Evolutionary conservation across 2,113 vertebrate genomes (phyloP), one percentile per base, ranked within the genome.

Genomic region (Crotalus helleri): DNA sequence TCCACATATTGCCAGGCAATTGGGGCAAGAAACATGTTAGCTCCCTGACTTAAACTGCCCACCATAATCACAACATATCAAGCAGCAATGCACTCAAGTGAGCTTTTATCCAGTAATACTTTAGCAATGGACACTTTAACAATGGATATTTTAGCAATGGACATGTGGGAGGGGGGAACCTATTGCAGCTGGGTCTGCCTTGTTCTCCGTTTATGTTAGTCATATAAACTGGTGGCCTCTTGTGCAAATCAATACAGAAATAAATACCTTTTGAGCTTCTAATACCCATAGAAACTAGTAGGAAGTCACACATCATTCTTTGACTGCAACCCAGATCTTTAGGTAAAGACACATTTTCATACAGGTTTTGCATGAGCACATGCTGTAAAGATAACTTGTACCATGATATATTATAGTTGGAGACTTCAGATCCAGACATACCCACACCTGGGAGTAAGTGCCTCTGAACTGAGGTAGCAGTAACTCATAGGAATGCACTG

Each of bases 181-280:
- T 6, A 2, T 17, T 81, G 23, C 51, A 11, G 3, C 29, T 44
- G 21, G 39, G 1, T 64, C 51, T 88, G n/a, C 17, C 86, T 55
- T 19, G 44, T 74, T 55, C 39, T 39, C 86, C 89, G 92, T 89
- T 92, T 92, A 88, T 23, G 29, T 88, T 69, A 89, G 55, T 64
- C 92, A 92, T 89, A 92, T 74, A 61, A 92, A 89, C 46, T 26
- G 55, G 24, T 33, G 13, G 53, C 55, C 74, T 89, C 53, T 89
- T 51, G 81, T 89, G 51, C 92, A 89, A 92, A 92, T 92, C 61
- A 89, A 92, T 26, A 44, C 92, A 89, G 33, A 26, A 88, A 24
- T 88, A 74, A 81, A 69, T 39, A 39, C 26, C 51, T 81, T 88
- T 29, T 89, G 64, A 92, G 87, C 61, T 81, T 51, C 54, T 92